Evolutionary conservation across 2,888 invertebrate species (phyloP).

Genomic region (Kryphioiulus occultus): DNA sequence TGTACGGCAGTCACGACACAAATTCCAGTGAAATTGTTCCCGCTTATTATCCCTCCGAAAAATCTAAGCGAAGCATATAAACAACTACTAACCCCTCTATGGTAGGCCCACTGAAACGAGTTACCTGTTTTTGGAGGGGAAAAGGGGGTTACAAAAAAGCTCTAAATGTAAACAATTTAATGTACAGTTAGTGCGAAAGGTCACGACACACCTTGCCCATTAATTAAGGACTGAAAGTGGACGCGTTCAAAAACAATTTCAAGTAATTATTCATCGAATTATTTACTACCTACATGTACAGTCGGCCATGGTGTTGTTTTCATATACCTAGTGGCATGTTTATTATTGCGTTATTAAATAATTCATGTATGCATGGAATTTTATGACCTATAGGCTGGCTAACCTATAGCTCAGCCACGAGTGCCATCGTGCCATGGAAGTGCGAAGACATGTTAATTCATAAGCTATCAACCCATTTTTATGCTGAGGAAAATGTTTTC

Average conservation of each 20-base stretch:
- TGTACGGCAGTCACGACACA: conserved; percentile 37
- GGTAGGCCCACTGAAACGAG: conserved; percentile 40
- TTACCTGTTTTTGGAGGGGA: conserved; percentile 11
- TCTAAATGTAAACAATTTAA: conserved; percentile 11
- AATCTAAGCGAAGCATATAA: conserved; percentile 24
- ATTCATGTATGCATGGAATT: conserved; percentile 25
- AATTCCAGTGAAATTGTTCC: conserved; percentile 41
- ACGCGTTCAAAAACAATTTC: background rate
- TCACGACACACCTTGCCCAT: background rate
- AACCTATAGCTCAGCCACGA: conserved; percentile 2
- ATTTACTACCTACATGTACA: conserved; percentile 13
- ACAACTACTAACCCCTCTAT: conserved; percentile 39
- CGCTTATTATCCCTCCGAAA: conserved; percentile 42
- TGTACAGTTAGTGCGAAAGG: conserved; percentile 1
- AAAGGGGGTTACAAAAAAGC: background rate
- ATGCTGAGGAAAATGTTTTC: background rate
- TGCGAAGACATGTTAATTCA: conserved; percentile 14
- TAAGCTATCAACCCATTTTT: background rate
- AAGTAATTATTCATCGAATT: conserved; percentile 1
- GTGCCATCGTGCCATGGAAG: background rate
- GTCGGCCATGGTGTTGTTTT: background rate
- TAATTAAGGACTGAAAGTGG: background rate
- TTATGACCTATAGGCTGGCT: conserved; percentile 31
- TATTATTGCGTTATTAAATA: conserved; percentile 26
- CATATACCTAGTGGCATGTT: conserved; percentile 2